Evolutionary conservation across 64 coral and sea anemone genomes (phyloP), one percentile per base, ranked within the genome.

Genomic region (Orbicella faveolata): DNA sequence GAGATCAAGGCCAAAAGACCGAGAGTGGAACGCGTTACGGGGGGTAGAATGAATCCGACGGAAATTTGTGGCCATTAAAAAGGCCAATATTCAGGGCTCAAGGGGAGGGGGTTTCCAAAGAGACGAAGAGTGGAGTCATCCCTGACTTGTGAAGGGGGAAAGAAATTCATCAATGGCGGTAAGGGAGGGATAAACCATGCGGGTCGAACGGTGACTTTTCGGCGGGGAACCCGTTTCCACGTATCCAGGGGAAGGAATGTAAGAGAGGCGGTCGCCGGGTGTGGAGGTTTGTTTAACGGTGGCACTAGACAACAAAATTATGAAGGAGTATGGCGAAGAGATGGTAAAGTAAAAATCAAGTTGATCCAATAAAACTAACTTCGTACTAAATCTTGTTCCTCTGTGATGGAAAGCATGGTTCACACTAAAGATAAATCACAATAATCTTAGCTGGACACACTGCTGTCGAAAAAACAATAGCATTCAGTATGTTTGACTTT

Each of bases 201-300:
- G 34, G 17, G 39, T 69, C 83, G 8, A 11, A 65, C 63, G 94
- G 94, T 21, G 94, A 91, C 15, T 93, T 93, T 4, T 91, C 16
- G 94, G 94, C 23, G 94, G 91, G 2, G 94, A 88, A 77, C 75
- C 94, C 19, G 87, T 63, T 2, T 25, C 51, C 2, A 15, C 41
- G 15, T 64, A 83, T 74, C 91, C 91, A 13, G 91, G 91, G 67
- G 91, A 88, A 90, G 94, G 69, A 15, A 12, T 19, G 20, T 3
- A 16, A 23, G 4, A 52, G 52, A 51, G 30, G 88, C 75, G 20
- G 63, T 90, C 17, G 94, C 94, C 3, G 94, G 94, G 34, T 91
- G 94, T 34, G 94, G 94, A 67, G 94, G 90, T 0, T 96, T 91
- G 19, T 90, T 75, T n/a, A 96, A 96, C 59, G 20, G 73, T 2